Percentiles rank a stretch among this genome's conserved stretches.
These are phyloP conservation scores for Conus canariensis DNA, from an alignment of 2,888 invertebrate species.

Conservation along the genomic window DNA sequence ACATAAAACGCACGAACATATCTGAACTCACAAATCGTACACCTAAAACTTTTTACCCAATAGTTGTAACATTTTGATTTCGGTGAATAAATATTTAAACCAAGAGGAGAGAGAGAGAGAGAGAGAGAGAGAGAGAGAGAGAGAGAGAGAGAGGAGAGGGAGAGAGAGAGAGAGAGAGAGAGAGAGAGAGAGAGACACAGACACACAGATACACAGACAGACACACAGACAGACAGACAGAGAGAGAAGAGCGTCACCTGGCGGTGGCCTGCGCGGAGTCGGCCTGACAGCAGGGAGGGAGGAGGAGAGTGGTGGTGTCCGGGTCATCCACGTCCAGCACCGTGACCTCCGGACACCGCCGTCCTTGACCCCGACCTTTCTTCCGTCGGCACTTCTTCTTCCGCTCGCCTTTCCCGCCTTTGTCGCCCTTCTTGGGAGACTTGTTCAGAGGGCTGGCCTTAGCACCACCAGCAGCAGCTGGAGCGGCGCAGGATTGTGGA, in stretches of 20 bases:
- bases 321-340: constrained; percentile 39
- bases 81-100: too few species aligned
- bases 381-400: neutral
- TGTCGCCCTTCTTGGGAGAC: neutral
- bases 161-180: neutral
- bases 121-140: neutral
- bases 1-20: too few species aligned
- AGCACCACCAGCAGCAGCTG: neutral
- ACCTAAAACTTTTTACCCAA: too few species aligned
- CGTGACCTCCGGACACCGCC: constrained; percentile 30
- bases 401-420: neutral
- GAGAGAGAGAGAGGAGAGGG: neutral
- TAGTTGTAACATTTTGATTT: too few species aligned
- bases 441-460: neutral
- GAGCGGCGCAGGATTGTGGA: neutral
- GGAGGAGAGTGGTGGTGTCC: constrained; percentile 33
- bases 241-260: constrained; percentile 49
- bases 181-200: neutral
- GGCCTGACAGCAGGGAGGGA: constrained; percentile 52
- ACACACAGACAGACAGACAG: neutral
- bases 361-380: neutral
- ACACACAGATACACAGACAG: neutral
- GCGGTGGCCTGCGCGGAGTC: constrained; percentile 54
- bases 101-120: neutral
- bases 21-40: too few species aligned